Base-by-base conservation (phyloP, 2,888 invertebrate genomes). In the Lobophora halterata region DNA sequence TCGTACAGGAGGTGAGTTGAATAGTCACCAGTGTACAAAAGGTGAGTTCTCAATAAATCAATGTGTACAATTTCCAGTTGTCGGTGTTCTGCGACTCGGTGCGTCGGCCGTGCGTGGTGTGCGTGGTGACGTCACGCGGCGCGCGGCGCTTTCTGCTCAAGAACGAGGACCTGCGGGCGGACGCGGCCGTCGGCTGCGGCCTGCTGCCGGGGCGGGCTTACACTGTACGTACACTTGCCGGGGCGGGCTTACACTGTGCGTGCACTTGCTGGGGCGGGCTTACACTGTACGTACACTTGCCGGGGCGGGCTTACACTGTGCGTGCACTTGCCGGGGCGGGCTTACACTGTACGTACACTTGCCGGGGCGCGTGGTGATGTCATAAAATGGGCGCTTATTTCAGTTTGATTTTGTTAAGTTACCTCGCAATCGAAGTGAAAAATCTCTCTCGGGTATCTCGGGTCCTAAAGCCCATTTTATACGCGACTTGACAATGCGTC, bases 71-170 rank as follows among this genome's bases (percentile, higher is more conserved):
- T 28, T 25, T 23, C 11, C 14, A 43, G 81, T 53, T 80, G 6
- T 36, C 52, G 2, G 69, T 81, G 5, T 72, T 71, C 47, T 52
- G 56, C 0, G 71, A 69, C 37, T 69, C 79, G 0, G 42, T 66
- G 8, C 67, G 74, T 0, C 70, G 77, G 0, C 79, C 82, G 0
- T 65, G 63, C 13, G 46, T 74, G 1, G 0, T 80, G 1, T 26
- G 39, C 0, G 69, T 52, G 1, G 31, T 64, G 1, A 32, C 70
- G 1, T 59, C 65, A 0, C 56, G 62, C 47, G 81, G 79, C 0
- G 4, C 4, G 0, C 33, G 36, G 0, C 51, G 67, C 0, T 71
- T 46, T 33, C 46, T 83, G 3, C 56, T 65, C 24, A 83, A 82
- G 55, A 49, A 62, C 1, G 82, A 79, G 1, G 79, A 74, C 41